A percentile compares a stretch with the other conserved stretches of the same genome.
Evolutionary conservation across 2,113 vertebrate genomes (phyloP).

Genomic region (Thinocorus orbignyianus): DNA sequence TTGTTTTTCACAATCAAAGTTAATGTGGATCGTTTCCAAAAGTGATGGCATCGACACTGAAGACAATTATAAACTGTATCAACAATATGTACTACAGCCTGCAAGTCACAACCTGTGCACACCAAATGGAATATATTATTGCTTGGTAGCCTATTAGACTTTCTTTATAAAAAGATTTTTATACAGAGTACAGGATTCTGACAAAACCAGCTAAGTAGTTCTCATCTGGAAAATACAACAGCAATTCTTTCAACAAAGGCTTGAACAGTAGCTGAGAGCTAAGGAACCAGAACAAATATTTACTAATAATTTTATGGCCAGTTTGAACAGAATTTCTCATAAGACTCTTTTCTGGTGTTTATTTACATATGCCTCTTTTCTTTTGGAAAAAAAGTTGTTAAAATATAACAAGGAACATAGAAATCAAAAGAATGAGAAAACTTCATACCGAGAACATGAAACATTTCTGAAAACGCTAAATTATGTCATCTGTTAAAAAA

Average conservation of each 20-base stretch:
- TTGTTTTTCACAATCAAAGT: constrained; percentile 22
- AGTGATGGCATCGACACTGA: constrained; percentile 48
- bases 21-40: constrained; percentile 38
- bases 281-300: constrained; percentile 56
- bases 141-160: constrained; percentile 75
- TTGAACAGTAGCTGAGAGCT: constrained; percentile 63
- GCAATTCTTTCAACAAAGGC: constrained; percentile 65
- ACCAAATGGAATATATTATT: constrained; percentile 71
- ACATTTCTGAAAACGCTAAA: constrained; percentile 54
- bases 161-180: constrained; percentile 73
- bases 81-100: constrained; percentile 65
- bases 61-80: constrained; percentile 64
- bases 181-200: constrained; percentile 74
- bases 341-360: constrained; percentile 60
- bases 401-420: constrained; percentile 46
- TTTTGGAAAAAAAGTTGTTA: constrained; percentile 35
- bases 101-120: constrained; percentile 67
- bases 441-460: constrained; percentile 47
- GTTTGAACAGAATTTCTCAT: constrained; percentile 54
- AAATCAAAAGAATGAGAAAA: constrained; percentile 54
- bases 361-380: constrained; percentile 67
- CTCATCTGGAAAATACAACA: constrained; percentile 72
- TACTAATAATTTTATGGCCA: constrained; percentile 54
- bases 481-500: constrained; percentile 67
- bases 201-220: constrained; percentile 69